Evolutionary conservation across 1,140 invertebrate species (phyloP).

Genomic region (Zaprionus taronus): DNA sequence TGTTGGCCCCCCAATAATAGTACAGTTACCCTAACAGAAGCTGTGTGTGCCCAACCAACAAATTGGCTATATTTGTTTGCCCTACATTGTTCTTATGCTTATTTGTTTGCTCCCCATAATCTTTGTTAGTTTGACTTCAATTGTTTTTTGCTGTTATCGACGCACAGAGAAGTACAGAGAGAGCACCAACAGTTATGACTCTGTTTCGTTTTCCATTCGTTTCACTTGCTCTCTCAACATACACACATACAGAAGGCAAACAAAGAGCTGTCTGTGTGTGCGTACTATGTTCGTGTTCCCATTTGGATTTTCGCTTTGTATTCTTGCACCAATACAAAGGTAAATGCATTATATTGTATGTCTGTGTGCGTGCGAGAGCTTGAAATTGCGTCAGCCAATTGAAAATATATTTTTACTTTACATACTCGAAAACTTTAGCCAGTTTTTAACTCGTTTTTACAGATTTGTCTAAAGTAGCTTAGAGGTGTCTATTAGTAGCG

Average conservation of each 20-base stretch:
- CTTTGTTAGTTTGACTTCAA: constrained; percentile 47
- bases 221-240: constrained; percentile 23
- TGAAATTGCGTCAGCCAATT: constrained; percentile 78
- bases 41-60: not conserved
- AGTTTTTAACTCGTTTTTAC: constrained; percentile 30
- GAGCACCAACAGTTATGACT: constrained; percentile 35
- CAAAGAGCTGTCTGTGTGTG: constrained; percentile 65
- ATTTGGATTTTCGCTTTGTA: constrained; percentile 69
- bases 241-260: constrained; percentile 46
- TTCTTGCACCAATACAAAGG: constrained; percentile 51
- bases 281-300: constrained; percentile 65
- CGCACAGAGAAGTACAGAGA: not conserved
- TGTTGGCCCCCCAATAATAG: constrained; percentile 16
- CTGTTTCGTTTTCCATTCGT: constrained; percentile 59
- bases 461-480: constrained; percentile 2
- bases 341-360: constrained; percentile 11
- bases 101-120: constrained; percentile 22
- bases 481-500: not conserved
- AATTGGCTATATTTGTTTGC: constrained; percentile 16
- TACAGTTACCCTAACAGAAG: constrained; percentile 39
- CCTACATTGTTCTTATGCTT: not conserved
- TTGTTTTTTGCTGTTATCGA: constrained; percentile 37
- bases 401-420: constrained; percentile 54
- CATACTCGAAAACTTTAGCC: constrained; percentile 25
- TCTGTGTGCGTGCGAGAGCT: constrained; percentile 45